These are phyloP conservation scores for Panurus biarmicus DNA, from an alignment of 2,113 vertebrate species.

Conservation along the genomic window DNA sequence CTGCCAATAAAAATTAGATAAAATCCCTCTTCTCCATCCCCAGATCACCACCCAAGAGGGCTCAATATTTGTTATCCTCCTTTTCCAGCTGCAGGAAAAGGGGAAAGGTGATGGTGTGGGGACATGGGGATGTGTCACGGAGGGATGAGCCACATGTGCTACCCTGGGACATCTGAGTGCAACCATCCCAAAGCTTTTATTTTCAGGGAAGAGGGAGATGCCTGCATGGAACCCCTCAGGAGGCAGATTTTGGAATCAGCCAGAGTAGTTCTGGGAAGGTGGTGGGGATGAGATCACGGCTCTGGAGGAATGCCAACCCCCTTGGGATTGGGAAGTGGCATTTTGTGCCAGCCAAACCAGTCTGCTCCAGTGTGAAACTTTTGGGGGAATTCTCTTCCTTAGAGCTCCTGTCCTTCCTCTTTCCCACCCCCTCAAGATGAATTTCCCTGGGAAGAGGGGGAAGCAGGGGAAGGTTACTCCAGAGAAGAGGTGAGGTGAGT, in stretches of 20 bases:
- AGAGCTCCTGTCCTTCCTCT: not conserved
- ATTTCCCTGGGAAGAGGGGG: not conserved
- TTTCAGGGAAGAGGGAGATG: not conserved
- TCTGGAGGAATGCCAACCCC: not conserved
- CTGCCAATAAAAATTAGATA: not conserved
- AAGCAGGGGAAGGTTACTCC: not conserved
- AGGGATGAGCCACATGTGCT: not conserved
- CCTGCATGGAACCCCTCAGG: not conserved
- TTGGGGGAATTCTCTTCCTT: not conserved
- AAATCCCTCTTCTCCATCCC: not conserved
- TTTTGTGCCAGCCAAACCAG: not conserved
- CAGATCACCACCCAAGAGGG: accelerated
- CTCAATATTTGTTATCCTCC: accelerated
- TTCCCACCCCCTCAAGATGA: accelerated
- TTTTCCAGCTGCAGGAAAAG: not conserved
- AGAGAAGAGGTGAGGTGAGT: not conserved
- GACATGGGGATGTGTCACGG: accelerated
- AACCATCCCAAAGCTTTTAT: not conserved
- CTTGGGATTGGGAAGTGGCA: not conserved
- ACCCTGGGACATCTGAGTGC: accelerated
- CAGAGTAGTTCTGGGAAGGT: not conserved
- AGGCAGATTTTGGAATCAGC: not conserved
- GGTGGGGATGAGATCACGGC: not conserved
- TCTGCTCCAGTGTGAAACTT: not conserved
- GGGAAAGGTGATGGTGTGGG: not conserved